These are phyloP conservation scores for Pemphredon lugubris DNA, from an alignment of 2,888 invertebrate species.

Conservation along the genomic window DNA sequence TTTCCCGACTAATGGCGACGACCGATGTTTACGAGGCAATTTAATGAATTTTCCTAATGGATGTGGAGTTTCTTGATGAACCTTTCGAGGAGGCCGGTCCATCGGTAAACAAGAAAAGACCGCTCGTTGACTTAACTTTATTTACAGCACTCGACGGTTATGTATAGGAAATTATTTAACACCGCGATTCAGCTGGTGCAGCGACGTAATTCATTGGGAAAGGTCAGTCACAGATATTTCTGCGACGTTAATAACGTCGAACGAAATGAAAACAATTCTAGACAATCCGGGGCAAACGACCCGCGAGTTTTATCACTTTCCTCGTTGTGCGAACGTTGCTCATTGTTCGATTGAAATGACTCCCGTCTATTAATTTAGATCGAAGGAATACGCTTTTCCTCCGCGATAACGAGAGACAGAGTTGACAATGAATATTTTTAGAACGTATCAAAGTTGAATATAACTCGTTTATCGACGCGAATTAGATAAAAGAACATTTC, in stretches of 20 bases:
- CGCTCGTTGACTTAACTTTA: slow-evolving; percentile 32
- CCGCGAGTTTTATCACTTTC: neutral
- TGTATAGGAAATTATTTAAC: slow-evolving; percentile 26
- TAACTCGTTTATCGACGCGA: slow-evolving; percentile 4
- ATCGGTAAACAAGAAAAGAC: slow-evolving; percentile 38
- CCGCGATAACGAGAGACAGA: too few relatives aligned
- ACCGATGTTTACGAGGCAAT: slow-evolving; percentile 38
- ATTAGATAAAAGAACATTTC: slow-evolving; percentile 14
- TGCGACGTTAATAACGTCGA: too few relatives aligned
- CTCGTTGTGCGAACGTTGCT: too few relatives aligned
- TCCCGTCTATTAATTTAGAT: too few relatives aligned
- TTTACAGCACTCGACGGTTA: slow-evolving; percentile 35
- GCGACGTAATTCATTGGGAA: slow-evolving; percentile 15
- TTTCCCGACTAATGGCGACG: slow-evolving; percentile 26
- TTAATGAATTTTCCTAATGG: slow-evolving; percentile 38
- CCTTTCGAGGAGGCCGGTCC: slow-evolving; percentile 1
- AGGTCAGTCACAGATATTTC: slow-evolving; percentile 27
- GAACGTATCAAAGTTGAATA: too few relatives aligned
- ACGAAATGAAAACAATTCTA: neutral
- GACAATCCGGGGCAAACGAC: too few relatives aligned
- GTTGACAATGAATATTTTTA: too few relatives aligned
- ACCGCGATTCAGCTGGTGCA: neutral
- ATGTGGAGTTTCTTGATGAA: slow-evolving; percentile 35
- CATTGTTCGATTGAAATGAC: too few relatives aligned
- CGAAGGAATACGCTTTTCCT: too few relatives aligned